Evolutionary conservation across 2,888 invertebrate genomes (phyloP), one percentile per base, ranked within the genome.

Genomic region (Lithophane socia): DNA sequence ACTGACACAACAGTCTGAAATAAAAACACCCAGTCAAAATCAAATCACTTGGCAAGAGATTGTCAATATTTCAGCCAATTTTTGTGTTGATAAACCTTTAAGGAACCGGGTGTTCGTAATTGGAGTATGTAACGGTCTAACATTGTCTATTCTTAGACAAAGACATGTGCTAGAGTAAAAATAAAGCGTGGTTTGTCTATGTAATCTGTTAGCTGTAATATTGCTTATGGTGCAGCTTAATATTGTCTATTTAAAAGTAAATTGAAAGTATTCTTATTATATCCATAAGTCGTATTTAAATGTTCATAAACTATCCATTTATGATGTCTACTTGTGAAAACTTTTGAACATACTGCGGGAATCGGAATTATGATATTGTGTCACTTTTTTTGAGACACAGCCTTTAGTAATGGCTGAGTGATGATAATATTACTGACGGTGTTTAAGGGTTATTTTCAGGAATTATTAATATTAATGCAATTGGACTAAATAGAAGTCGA

Each of bases 211-310:
- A 16, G 82, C 84, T 83, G 76, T 83, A 84, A 64, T 49, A 70
- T 77, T 58, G 76, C 76, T 83, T 84, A 37, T 24, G 47, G 58
- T 72, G 65, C 81, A 75, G 82, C 74, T 85, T 82, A 63, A 56
- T 56, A 47, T 73, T 61, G 47, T 73, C 47, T 75, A 69, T 52
- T 70, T 67, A 60, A 73, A 64, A 61, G 3, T 72, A 52, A 69
- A 71, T 66, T 83, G 5, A 80, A 84, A 73, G 63, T 83, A 69
- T 75, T 72, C 72, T 56, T 61, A 73, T 67, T 47, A 49, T 73
- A 72, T n/a, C 12, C 42, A 42, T 73, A 24, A 60, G 44, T 76
- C 70, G 64, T 83, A 68, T 61, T 61, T 60, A 21, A 61, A 73
- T 72, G 29, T 79, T 52, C 5, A 42, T 58, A 29, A 66, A 49